Evolutionary conservation across 2,797 vertebrate genomes (phyloP), one percentile per base, ranked within the genome.

Genomic region (Heliangelus exortis): DNA sequence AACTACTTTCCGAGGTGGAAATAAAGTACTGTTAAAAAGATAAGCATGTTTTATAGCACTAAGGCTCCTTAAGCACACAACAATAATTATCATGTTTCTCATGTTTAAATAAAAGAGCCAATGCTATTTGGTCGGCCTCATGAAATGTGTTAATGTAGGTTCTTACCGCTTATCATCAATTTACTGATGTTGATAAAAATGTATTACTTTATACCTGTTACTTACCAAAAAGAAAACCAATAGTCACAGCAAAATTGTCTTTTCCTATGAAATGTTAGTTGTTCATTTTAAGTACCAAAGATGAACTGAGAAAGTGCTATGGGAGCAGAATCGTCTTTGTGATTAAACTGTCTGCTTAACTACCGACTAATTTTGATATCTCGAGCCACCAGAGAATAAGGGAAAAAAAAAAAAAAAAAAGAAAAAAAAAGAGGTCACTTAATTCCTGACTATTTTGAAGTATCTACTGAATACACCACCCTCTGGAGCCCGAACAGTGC

Each of bases 261-360:
- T 29, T n/a, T 69, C 48, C 36, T 76, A 50, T 28, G 18, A 90
- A 83, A n/a, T 15, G 1, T 15, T 1, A 63, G 51, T 15, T 25
- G 10, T 66, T 45, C 29, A 33, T 58, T n/a, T 18, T 23, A 3
- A 76, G 10, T 59, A 43, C 29, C 83, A 47, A 67, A 43, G 66
- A 73, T 22, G 12, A 85, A 28, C 18, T 34, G 50, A 61, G 31
- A 82, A 82, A 69, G 33, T 4, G 39, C 43, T 83, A 26, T 45
- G 82, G 88, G 91, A 92, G 41, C 54, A 89, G 58, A 66, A 80
- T 9, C 74, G 48, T 48, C 41, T 74, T 74, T 74, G 75, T 68
- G 74, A 86, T 78, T 79, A 79, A 84, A 72, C 50, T 28, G 7
- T 26, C 39, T 45, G 39, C 50, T 92, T 96, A 95, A 96, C 89